Base-by-base conservation (phyloP, 2,797 vertebrate species). In the Poecile montanus region DNA sequence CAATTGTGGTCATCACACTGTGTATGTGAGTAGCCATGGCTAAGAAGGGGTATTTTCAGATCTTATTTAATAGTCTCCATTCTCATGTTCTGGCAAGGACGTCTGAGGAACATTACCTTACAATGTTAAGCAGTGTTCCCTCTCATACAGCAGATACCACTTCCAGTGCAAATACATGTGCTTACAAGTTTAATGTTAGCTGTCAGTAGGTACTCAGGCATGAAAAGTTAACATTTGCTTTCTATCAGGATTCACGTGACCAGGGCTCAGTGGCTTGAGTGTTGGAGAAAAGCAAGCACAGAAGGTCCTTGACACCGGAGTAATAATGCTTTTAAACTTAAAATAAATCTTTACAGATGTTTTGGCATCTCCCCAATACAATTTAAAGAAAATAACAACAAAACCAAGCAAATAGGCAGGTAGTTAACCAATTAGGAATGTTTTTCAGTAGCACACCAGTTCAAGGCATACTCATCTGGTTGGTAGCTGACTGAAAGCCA, bases 191-290 rank as follows among this genome's bases (percentile, higher is more conserved):
- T 94, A 91, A 91, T 82, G 94, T 92, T 95, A 95, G 92, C 94
- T 96, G 96, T 96, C 95, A 96, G 93, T 94, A 87, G 93, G 92
- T 95, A 95, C 92, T 96, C 95, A 95, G 85, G 95, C 94, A 89
- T 93, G 93, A 92, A 95, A 95, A 95, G 83, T 95, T 94, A 95
- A 95, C 95, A 95, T 96, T 96, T 96, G 96, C 95, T 96, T 96
- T 96, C 90, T 88, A 96, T 96, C 94, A 95, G 77, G 44, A 77
- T 75, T 79, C 95, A 95, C 11, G 25, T 96, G 94, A 87, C 84
- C 89, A 91, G 63, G 32, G 92, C 63, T 95, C 86, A 40, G 77
- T 93, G 91, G 88, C 90, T 94, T 93, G 80, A 93, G 88, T 91
- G 90, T 38, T 89, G 53, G 70, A 76, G 93, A 95, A 93, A 96